These are phyloP conservation scores for Nephotettix cincticeps DNA, from an alignment of 1,140 invertebrate species.

Conservation along the genomic window DNA sequence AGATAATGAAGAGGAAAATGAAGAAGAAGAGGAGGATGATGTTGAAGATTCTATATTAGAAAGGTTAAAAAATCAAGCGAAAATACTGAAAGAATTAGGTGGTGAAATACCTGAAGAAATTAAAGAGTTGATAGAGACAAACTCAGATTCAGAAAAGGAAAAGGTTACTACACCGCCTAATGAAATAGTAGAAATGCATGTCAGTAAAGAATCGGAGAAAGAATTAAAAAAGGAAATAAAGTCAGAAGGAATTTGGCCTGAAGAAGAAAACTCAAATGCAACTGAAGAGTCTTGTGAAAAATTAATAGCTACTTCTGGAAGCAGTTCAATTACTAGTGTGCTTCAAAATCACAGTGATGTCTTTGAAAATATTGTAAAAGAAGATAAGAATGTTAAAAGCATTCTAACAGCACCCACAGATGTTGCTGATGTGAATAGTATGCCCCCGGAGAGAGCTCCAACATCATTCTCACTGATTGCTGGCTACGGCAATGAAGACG, in stretches of 20 bases:
- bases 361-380: too few relatives aligned
- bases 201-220: too few relatives aligned
- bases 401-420: too few relatives aligned
- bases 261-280: slow-evolving; percentile 1
- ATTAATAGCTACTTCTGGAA: too few relatives aligned
- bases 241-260: not conserved
- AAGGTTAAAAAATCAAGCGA: slow-evolving; percentile 48
- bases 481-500: slow-evolving; percentile 56
- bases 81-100: slow-evolving; percentile 48
- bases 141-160: not conserved
- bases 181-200: too few relatives aligned
- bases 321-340: too few relatives aligned
- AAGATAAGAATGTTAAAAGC: too few relatives aligned
- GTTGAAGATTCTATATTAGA: slow-evolving; percentile 48
- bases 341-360: too few relatives aligned
- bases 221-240: not conserved
- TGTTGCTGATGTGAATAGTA: too few relatives aligned
- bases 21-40: slow-evolving; percentile 43
- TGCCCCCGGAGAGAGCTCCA: slow-evolving; percentile 33
- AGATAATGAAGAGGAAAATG: slow-evolving; percentile 48
- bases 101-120: slow-evolving; percentile 45
- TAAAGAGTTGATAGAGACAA: slow-evolving; percentile 36
- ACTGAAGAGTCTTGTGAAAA: too few relatives aligned
- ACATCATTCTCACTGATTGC: slow-evolving; percentile 55
- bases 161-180: too few relatives aligned